These are phyloP conservation scores for Allygus modestus DNA, from an alignment of 2,888 invertebrate species.

Conservation along the genomic window DNA sequence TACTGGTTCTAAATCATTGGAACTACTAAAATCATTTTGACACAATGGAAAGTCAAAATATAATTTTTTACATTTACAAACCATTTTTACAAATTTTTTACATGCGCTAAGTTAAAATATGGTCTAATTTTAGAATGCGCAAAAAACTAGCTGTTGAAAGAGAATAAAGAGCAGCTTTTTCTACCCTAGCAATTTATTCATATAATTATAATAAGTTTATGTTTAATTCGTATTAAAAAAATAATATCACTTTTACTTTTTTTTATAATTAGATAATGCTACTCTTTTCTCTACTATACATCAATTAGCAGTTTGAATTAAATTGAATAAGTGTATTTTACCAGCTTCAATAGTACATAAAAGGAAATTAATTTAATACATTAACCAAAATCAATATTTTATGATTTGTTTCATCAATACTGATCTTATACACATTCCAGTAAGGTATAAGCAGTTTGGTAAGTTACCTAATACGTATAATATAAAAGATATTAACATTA, in stretches of 20 bases:
- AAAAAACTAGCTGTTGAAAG: neutral
- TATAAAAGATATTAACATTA: slow-evolving; percentile 54
- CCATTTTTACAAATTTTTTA: slow-evolving; percentile 41
- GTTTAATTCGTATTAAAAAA: neutral
- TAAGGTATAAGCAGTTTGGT: slow-evolving; percentile 21
- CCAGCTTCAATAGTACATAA: neutral
- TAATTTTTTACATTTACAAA: slow-evolving; percentile 21
- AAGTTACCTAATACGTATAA: slow-evolving; percentile 15
- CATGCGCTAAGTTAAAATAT: neutral
- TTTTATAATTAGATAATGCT: neutral
- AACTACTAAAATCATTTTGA: slow-evolving; percentile 15
- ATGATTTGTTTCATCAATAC: no score
- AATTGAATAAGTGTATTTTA: neutral
- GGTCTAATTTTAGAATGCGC: neutral
- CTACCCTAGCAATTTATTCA: neutral
- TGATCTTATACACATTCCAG: slow-evolving; percentile 15
- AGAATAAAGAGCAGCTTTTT: neutral
- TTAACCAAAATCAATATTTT: no score
- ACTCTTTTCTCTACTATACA: neutral
- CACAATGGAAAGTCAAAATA: slow-evolving; percentile 15
- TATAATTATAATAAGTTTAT: neutral
- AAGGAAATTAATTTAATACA: neutral
- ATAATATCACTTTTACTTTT: neutral
- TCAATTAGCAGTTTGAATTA: neutral
- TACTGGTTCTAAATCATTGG: slow-evolving; percentile 36